These are phyloP conservation scores for Lepidotrigona ventralis DNA, from an alignment of 1,140 invertebrate species.

Conservation along the genomic window DNA sequence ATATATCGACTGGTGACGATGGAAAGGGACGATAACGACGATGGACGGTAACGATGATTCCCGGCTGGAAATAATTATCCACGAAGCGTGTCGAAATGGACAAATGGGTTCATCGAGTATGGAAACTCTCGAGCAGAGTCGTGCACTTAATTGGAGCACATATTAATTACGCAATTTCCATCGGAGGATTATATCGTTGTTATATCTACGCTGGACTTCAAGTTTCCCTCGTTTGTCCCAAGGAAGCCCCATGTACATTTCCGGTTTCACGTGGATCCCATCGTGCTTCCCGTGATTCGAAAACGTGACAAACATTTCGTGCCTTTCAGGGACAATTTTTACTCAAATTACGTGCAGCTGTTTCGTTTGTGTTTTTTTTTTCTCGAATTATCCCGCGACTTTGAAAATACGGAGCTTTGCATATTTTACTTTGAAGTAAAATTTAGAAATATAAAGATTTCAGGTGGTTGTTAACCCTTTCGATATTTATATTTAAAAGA, in stretches of 20 bases:
- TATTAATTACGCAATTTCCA: conserved; percentile 45
- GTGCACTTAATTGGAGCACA: conserved; percentile 37
- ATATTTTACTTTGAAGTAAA: neutral
- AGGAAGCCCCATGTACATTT: neutral
- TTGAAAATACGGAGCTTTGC: neutral
- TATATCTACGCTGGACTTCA: neutral
- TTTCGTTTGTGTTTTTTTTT: no score
- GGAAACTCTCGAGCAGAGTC: conserved; percentile 28
- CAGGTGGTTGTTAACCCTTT: no score
- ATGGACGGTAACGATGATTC: conserved; percentile 18
- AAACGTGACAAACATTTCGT: neutral
- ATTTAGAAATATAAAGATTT: neutral
- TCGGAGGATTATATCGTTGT: conserved; percentile 18
- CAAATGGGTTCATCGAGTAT: conserved; percentile 27
- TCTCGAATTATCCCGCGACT: neutral
- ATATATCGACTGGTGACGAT: conserved; percentile 1
- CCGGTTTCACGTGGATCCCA: neutral
- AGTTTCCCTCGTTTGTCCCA: neutral
- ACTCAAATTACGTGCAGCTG: neutral
- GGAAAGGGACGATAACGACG: conserved; percentile 1
- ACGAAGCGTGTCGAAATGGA: conserved; percentile 36
- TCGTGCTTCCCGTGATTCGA: neutral
- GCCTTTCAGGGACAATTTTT: neutral
- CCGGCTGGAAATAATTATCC: conserved; percentile 45
- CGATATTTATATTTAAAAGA: no score